Percentiles rank a stretch among this genome's conserved stretches.
Conservation (phyloP, 2,797 vertebrate species). For the Eospalax fontanierii region DNA sequence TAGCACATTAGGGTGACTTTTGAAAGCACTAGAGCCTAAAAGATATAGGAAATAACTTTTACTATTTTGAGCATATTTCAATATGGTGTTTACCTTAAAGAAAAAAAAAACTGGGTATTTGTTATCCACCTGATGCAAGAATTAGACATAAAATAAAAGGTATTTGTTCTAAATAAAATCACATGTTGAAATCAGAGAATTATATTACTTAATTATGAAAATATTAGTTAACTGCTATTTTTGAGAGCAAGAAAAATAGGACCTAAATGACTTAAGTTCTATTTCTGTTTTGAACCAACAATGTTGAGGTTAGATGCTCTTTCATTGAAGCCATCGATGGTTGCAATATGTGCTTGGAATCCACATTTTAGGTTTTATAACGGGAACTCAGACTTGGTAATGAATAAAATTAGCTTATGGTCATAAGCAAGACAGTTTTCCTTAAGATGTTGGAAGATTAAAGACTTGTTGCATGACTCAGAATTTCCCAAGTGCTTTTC, state of each 20-base stretch:
- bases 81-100: constrained; percentile 6
- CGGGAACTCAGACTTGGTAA: neutral
- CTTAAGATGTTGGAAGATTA: constrained; percentile 48
- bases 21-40: neutral
- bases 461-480: neutral
- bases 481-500: constrained; percentile 9
- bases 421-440: constrained; percentile 45
- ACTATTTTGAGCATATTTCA: neutral
- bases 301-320: constrained; percentile 21
- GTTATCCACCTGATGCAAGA: constrained; percentile 8
- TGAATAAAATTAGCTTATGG: constrained; percentile 4
- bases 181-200: neutral
- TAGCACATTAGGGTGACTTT: constrained; percentile 4
- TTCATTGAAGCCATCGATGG: constrained; percentile 18
- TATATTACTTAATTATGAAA: neutral
- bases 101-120: constrained; percentile 21
- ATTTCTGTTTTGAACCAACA: constrained; percentile 20
- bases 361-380: constrained; percentile 5
- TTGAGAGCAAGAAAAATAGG: constrained; percentile 34
- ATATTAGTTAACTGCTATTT: constrained; percentile 24
- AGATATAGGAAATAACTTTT: neutral
- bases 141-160: neutral
- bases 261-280: constrained; percentile 18
- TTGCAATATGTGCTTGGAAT: neutral
- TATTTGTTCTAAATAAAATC: neutral